Conservation (phyloP, 2,888 invertebrate genomes). For the Falcaria lacertinaria region DNA sequence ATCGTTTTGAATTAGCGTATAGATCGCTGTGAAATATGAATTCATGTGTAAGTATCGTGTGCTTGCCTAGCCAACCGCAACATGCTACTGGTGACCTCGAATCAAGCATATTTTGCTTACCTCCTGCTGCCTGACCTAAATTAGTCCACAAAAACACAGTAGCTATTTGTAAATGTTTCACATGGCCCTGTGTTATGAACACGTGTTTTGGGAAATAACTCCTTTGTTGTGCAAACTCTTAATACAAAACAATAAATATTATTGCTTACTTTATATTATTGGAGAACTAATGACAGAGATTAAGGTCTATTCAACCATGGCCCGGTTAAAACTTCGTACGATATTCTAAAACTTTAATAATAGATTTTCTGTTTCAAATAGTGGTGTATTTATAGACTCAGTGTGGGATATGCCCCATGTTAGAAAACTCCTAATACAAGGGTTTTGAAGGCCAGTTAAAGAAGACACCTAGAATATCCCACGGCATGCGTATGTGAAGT, state of each 20-base stretch:
- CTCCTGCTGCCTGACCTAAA: slow-evolving; percentile 45
- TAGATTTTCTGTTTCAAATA: slow-evolving; percentile 22
- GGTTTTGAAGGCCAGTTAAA: slow-evolving; percentile 31
- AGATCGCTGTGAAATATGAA: slow-evolving; percentile 16
- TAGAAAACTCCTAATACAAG: slow-evolving; percentile 52
- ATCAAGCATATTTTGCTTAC: slow-evolving; percentile 28
- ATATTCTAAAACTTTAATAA: slow-evolving; percentile 14
- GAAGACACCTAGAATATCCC: slow-evolving; percentile 25
- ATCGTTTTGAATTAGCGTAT: slow-evolving; percentile 12
- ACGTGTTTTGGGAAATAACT: slow-evolving; percentile 12
- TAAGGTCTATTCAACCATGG: too few relatives aligned
- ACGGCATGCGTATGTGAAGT: slow-evolving; percentile 10
- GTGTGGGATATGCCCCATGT: slow-evolving; percentile 58
- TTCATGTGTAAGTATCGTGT: slow-evolving; percentile 13
- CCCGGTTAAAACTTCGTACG: neutral
- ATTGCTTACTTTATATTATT: slow-evolving; percentile 1
- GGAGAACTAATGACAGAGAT: slow-evolving; percentile 2
- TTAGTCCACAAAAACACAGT: slow-evolving; percentile 27
- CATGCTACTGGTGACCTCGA: slow-evolving; percentile 17
- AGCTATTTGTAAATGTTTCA: slow-evolving; percentile 15
- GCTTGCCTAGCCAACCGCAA: slow-evolving; percentile 16
- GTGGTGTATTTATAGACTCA: slow-evolving; percentile 53
- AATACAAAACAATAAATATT: too few relatives aligned
- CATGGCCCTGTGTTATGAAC: slow-evolving; percentile 16
- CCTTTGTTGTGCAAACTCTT: slow-evolving; percentile 19